Percentiles rank a stretch among this genome's conserved stretches.
Evolutionary conservation across 2,797 vertebrate species (phyloP).

Genomic region (Onychomys leucogaster): DNA sequence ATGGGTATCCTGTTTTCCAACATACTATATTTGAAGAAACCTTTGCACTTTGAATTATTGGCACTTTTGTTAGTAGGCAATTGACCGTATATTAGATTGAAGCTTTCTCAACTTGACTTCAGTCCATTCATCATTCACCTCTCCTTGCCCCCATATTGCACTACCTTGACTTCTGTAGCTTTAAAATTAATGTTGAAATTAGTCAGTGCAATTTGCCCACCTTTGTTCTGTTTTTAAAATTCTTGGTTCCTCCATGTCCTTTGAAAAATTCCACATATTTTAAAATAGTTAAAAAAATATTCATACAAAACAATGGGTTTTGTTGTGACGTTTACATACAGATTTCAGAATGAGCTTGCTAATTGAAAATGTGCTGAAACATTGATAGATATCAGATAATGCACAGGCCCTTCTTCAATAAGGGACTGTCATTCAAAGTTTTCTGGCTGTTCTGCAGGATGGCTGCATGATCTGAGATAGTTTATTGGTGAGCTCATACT

Average conservation of each 20-base stretch:
- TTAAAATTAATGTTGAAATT: slow-evolving; percentile 28
- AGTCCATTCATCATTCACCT: background rate
- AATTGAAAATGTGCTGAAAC: background rate
- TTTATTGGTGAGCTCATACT: background rate
- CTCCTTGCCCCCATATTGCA: background rate
- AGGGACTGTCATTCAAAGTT: background rate
- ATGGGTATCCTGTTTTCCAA: background rate
- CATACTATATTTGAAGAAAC: background rate
- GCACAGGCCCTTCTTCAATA: background rate
- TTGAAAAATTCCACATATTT: background rate
- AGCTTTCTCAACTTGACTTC: background rate
- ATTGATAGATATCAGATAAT: background rate
- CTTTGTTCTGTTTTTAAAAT: background rate
- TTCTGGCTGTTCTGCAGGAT: background rate
- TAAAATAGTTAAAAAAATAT: background rate
- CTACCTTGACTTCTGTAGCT: background rate
- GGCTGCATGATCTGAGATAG: background rate
- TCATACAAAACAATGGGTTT: background rate
- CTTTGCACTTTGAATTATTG: slow-evolving; percentile 4
- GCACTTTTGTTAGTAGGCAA: background rate
- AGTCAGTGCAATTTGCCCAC: slow-evolving; percentile 6
- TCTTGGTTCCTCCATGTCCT: background rate
- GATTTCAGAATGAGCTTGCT: slow-evolving; percentile 7
- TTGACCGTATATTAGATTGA: background rate
- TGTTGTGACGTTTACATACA: background rate